Evolutionary conservation across 2,113 vertebrate species (phyloP).

Genomic region (Psittacara wagleri): DNA sequence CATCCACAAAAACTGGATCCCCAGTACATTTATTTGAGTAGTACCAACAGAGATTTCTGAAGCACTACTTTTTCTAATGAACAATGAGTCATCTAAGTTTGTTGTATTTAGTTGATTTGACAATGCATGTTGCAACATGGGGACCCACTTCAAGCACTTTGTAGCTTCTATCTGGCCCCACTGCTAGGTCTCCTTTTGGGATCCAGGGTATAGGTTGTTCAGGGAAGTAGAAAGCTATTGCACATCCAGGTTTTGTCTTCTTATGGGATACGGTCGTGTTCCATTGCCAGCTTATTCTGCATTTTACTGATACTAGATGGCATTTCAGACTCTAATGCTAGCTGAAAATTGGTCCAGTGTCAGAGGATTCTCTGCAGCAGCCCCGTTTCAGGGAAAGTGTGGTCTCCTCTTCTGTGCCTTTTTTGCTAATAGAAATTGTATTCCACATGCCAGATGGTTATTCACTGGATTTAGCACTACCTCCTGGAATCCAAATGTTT

Average conservation of each 20-base stretch:
- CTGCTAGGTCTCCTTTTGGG: neutral
- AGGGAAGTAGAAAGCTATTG: neutral
- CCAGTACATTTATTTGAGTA: neutral
- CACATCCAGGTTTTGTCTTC: neutral
- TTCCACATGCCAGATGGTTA: neutral
- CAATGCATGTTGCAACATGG: neutral
- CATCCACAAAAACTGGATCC: neutral
- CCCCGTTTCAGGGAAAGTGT: neutral
- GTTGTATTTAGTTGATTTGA: neutral
- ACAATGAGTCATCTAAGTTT: neutral
- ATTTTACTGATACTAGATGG: neutral
- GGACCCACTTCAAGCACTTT: fast-evolving
- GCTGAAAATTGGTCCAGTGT: neutral
- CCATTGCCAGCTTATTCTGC: fast-evolving
- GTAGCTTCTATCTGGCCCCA: neutral
- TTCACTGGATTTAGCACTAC: neutral
- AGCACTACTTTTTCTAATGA: neutral
- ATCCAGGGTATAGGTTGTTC: neutral
- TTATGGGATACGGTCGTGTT: neutral
- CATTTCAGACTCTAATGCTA: neutral
- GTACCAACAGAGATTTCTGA: neutral
- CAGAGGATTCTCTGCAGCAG: neutral
- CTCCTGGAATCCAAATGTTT: neutral
- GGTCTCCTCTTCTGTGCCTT: neutral
- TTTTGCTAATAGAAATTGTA: neutral